Percentiles rank a stretch among this genome's conserved stretches.
phyloP scores from a whole-genome alignment of 2,113 vertebrate species.

The Nesogale talazaci region DNA sequence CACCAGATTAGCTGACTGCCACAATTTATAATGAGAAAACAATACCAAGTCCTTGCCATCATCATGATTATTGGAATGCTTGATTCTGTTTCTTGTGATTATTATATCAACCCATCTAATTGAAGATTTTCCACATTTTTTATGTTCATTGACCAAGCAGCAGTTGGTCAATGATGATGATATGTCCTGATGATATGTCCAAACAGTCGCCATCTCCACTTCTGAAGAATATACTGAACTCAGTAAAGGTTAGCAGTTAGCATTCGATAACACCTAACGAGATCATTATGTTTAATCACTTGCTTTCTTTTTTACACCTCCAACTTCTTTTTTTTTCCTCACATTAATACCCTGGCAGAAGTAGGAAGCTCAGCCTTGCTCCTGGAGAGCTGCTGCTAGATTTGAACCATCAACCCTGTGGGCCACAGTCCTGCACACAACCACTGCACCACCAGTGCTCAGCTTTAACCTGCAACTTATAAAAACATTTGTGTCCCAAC shows the following conservation, averaged over 20 bases:
- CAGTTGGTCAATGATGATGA: too few species aligned
- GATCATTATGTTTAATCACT: background rate
- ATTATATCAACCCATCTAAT: background rate
- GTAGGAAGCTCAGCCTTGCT: too few species aligned
- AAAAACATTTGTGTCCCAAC: too few species aligned
- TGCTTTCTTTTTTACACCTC: slow-evolving; percentile 4
- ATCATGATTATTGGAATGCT: background rate
- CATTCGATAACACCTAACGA: too few species aligned
- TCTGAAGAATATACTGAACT: background rate
- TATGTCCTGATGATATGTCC: background rate
- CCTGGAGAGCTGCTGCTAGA: too few species aligned
- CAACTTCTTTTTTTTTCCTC: background rate
- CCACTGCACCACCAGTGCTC: too few species aligned
- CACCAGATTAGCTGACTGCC: too few species aligned
- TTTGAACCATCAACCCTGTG: too few species aligned
- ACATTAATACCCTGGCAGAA: too few species aligned
- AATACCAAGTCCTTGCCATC: background rate
- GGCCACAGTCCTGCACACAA: too few species aligned
- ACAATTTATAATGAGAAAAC: background rate
- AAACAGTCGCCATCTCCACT: background rate
- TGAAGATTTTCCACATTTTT: background rate
- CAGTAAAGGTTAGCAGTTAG: background rate
- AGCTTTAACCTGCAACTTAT: background rate
- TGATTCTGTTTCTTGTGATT: background rate
- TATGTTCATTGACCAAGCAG: background rate